A percentile compares a stretch with the other conserved stretches of the same genome.
phyloP scores from a whole-genome alignment of 1,140 invertebrate genomes.

The Adelges cooleyi region DNA sequence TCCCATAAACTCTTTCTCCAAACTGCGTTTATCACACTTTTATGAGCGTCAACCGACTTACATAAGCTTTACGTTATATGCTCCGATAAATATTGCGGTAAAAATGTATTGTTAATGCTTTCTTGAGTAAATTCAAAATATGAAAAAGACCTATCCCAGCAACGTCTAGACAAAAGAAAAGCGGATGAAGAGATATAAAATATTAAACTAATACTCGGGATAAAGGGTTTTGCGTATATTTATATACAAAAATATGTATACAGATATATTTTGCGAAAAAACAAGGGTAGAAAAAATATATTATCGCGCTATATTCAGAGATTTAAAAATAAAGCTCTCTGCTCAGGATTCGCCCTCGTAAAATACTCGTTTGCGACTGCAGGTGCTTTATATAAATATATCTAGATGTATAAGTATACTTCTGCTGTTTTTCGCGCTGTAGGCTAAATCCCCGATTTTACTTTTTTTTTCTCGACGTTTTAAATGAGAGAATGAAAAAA shows the following conservation, averaged over 20 bases:
- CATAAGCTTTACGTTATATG: too few relatives aligned
- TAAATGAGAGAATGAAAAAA: neutral
- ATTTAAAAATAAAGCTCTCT: conserved; percentile 7
- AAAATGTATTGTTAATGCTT: too few relatives aligned
- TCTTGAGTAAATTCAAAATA: too few relatives aligned
- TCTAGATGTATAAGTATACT: neutral
- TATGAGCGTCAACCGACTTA: too few relatives aligned
- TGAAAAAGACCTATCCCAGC: too few relatives aligned
- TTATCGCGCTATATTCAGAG: neutral
- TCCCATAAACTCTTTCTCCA: too few relatives aligned
- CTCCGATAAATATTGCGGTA: too few relatives aligned
- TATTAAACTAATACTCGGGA: neutral
- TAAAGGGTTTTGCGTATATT: neutral
- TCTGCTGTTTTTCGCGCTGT: neutral
- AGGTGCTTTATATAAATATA: neutral
- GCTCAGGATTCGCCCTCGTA: neutral
- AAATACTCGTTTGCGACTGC: neutral
- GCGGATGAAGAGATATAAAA: neutral
- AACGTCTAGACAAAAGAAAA: too few relatives aligned
- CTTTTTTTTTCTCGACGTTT: neutral
- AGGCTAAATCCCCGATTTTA: neutral
- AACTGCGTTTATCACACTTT: too few relatives aligned
- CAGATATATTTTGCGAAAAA: neutral
- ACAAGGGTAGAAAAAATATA: neutral
- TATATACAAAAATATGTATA: too few relatives aligned